Base-by-base conservation (phyloP, 2,797 vertebrate species). In the Rhynchonycteris naso region DNA sequence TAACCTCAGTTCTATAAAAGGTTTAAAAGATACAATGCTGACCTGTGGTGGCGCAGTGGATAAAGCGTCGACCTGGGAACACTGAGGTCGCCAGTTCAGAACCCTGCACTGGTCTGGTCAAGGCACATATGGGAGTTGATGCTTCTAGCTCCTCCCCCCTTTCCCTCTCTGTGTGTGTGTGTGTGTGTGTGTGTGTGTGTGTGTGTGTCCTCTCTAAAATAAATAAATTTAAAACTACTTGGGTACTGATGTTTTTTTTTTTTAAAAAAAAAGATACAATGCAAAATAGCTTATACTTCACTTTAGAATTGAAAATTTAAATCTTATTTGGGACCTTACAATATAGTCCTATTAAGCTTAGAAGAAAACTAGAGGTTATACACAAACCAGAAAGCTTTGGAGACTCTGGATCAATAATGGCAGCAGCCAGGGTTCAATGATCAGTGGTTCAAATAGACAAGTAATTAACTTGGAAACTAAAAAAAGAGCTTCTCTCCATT, bases 301-400 rank as follows among this genome's bases (percentile, higher is more conserved):
- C 28, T 38, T 82, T 81, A 88, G 1, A 35, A 88, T 22, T 3
- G 87, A 94, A 90, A 59, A 69, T 74, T 74, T 74, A 87, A 90
- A 76, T 61, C 14, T 19, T 72, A 80, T 30, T 88, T 84, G 28
- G 6, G 18, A 91, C 24, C 19, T 30, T 81, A 59, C 88, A 52
- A 38, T 56, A 84, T 4, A 92, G 50, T 82, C 74, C 65, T 86
- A 50, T 26, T 58, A 66, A 78, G 54, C 58, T 91, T 54, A 83
- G 28, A 84, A 94, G 43, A 91, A 80, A 92, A 80, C 58, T 33
- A 71, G 69, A 85, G 83, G 33, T 87, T 66, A 82, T 26, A 87
- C 86, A 61, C 4, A 56, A 88, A 88, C 15, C 14, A 80, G 35
- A 85, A 90, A 93, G 90, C 26, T 24, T 21, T 84, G n/a, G n/a